Conservation (phyloP, 2,888 invertebrate genomes). For the Dynastes tityus region DNA sequence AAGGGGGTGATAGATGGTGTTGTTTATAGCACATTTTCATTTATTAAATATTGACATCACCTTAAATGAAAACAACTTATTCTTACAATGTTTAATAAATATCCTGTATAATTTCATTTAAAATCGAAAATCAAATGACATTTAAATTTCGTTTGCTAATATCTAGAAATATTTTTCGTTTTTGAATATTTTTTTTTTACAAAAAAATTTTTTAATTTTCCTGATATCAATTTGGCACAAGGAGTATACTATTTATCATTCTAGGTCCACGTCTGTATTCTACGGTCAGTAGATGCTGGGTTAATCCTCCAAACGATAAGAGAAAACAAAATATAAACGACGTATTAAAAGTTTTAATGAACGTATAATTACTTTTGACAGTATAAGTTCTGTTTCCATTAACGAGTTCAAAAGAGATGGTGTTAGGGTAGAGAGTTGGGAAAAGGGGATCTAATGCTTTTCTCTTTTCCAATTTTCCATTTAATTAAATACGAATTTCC, state of each 20-base stretch:
- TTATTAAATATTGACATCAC: no score
- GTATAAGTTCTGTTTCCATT: slow-evolving; percentile 6
- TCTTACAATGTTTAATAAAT: no score
- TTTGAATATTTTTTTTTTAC: no score
- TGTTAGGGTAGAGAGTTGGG: not conserved
- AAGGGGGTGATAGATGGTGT: no score
- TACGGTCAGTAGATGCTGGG: no score
- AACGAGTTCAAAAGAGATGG: not conserved
- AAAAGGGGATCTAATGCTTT: not conserved
- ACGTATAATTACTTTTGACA: slow-evolving; percentile 7
- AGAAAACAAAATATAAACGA: not conserved
- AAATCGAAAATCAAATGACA: no score
- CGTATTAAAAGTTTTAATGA: slow-evolving; percentile 14
- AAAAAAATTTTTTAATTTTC: no score
- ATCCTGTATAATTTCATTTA: no score
- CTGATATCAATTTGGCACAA: not conserved
- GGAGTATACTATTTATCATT: not conserved
- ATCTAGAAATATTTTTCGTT: no score
- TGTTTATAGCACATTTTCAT: no score
- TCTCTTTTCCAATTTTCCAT: not conserved
- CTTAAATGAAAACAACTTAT: no score
- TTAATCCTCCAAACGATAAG: not conserved
- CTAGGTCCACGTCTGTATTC: not conserved
- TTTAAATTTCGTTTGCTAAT: no score
- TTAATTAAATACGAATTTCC: not conserved